Evolutionary conservation across 1,140 invertebrate genomes (phyloP).

Genomic region (Hyles euphorbiae): DNA sequence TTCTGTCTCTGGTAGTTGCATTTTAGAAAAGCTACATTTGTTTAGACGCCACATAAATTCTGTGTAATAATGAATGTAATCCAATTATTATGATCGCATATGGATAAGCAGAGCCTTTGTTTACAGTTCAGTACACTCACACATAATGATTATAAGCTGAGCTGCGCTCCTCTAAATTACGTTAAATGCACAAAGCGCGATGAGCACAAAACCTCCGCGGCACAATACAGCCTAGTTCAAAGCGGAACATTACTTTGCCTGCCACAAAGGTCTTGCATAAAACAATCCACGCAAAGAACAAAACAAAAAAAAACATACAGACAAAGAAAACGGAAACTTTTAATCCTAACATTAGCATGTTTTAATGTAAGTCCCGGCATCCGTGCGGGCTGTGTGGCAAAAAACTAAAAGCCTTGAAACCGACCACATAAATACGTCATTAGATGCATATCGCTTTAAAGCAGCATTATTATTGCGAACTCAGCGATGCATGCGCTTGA

Average conservation of each 20-base stretch:
- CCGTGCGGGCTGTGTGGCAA: background rate
- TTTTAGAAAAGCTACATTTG: too few relatives aligned
- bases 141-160: too few relatives aligned
- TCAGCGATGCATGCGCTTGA: constrained; percentile 33
- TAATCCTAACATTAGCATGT: background rate
- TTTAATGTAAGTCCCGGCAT: background rate
- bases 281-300: background rate
- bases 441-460: constrained; percentile 19
- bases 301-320: constrained; percentile 3
- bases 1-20: too few relatives aligned
- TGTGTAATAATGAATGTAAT: too few relatives aligned
- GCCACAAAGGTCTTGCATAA: too few relatives aligned
- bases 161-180: too few relatives aligned
- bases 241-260: too few relatives aligned
- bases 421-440: constrained; percentile 18
- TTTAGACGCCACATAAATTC: too few relatives aligned
- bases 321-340: constrained; percentile 8
- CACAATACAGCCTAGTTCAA: too few relatives aligned
- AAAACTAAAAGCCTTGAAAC: constrained; percentile 20
- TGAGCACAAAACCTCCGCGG: background rate
- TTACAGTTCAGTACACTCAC: too few relatives aligned
- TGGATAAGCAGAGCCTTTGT: too few relatives aligned
- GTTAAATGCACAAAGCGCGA: background rate
- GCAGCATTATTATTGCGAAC: constrained; percentile 5
- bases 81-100: too few relatives aligned